Evolutionary conservation across 2,113 vertebrate genomes (phyloP).

Genomic region (Echinops telfairi): DNA sequence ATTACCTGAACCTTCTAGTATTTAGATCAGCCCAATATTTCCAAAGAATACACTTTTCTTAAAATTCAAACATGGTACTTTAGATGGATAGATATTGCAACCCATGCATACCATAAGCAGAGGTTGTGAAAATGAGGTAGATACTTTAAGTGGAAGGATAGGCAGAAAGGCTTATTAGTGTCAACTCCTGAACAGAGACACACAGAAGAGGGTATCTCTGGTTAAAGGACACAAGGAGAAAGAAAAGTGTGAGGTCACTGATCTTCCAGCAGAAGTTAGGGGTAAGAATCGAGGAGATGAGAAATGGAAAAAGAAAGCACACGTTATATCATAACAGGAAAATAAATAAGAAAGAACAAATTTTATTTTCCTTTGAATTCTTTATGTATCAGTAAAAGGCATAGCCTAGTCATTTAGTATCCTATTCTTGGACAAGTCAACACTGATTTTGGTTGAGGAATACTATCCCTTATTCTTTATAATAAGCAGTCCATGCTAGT

Average conservation of each 20-base stretch:
- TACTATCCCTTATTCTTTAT: neutral
- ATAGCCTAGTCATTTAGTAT: neutral
- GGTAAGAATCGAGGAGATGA: neutral
- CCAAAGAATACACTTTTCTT: constrained; percentile 3
- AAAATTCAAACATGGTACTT: constrained; percentile 5
- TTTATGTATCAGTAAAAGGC: neutral
- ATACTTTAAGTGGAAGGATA: neutral
- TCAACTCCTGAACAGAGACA: neutral
- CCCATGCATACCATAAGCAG: neutral
- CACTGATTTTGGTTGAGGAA: neutral
- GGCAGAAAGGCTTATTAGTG: neutral
- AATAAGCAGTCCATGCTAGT: neutral
- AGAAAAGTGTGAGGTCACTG: neutral
- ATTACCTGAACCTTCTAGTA: neutral
- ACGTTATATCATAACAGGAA: neutral
- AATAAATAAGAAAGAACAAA: neutral
- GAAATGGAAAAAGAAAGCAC: neutral
- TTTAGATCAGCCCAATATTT: neutral
- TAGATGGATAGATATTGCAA: neutral
- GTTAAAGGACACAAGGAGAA: neutral
- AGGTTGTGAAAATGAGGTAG: neutral
- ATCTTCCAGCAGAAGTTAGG: neutral
- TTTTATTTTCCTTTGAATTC: neutral
- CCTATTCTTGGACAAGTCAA: neutral
- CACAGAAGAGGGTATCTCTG: neutral